These are phyloP conservation scores for Halcyon senegalensis DNA, from an alignment of 2,113 vertebrate species.

Conservation along the genomic window DNA sequence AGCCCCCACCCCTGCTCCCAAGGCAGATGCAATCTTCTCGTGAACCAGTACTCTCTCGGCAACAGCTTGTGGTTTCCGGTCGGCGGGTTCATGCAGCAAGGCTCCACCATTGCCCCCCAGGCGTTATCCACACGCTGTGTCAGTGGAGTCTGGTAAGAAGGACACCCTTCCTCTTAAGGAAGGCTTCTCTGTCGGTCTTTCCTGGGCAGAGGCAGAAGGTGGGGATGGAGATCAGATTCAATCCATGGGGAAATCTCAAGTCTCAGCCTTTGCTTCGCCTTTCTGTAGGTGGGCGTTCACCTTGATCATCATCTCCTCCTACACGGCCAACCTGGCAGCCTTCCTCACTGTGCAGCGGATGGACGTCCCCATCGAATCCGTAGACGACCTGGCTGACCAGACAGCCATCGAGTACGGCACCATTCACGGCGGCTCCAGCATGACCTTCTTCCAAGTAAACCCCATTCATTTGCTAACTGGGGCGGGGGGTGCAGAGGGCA, in stretches of 20 bases:
- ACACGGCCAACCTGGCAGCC: slow-evolving; percentile 96
- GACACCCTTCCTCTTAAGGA: not conserved
- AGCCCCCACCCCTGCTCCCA: slow-evolving; percentile 95
- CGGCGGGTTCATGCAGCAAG: slow-evolving; percentile 98
- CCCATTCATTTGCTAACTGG: not conserved
- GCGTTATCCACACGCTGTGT: slow-evolving; percentile 95
- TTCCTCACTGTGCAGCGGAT: slow-evolving; percentile 97
- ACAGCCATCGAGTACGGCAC: slow-evolving; percentile 96
- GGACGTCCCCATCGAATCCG: slow-evolving; percentile 97
- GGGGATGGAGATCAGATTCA: not conserved
- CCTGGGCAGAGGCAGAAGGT: not conserved
- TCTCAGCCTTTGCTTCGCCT: not conserved
- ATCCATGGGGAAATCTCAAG: not conserved
- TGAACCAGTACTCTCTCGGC: slow-evolving; percentile 96
- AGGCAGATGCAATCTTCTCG: slow-evolving; percentile 91
- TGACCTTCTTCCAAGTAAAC: slow-evolving; percentile 98
- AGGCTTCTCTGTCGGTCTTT: not conserved
- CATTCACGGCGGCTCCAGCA: slow-evolving; percentile 97
- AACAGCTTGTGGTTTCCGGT: slow-evolving; percentile 99
- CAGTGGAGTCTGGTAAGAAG: slow-evolving; percentile 95
- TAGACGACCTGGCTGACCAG: slow-evolving; percentile 97
- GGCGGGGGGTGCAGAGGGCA: not conserved
- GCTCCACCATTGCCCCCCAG: slow-evolving; percentile 95
- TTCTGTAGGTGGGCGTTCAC: slow-evolving; percentile 95
- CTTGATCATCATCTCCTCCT: slow-evolving; percentile 98